Evolutionary conservation across 30 jellyfish, hydroid and myxozoan genomes (phyloP).

Genomic region (Nemopilema nomurai): DNA sequence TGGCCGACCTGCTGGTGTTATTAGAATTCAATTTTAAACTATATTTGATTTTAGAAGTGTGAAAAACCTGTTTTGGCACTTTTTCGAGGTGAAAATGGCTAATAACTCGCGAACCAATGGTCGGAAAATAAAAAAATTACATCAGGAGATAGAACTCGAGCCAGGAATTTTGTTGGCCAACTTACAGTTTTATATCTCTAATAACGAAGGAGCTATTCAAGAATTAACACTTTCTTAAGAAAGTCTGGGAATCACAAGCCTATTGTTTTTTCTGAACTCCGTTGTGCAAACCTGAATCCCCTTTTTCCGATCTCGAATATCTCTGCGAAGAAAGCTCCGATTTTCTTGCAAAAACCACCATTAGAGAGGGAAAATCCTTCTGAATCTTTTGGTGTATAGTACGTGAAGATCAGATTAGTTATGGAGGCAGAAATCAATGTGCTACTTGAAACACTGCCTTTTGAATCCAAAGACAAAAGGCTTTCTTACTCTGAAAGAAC

Average conservation of each 20-base stretch:
- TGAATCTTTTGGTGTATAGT: neutral
- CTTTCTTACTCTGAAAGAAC: neutral
- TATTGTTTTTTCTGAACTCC: conserved; percentile 19
- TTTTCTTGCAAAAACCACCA: neutral
- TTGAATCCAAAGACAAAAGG: too few species aligned
- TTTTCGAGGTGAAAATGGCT: neutral
- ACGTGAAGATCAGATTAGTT: neutral
- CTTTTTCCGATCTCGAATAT: neutral
- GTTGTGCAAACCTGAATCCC: conserved; percentile 18
- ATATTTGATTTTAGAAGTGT: neutral
- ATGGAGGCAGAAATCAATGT: neutral
- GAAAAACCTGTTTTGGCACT: neutral
- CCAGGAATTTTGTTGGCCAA: neutral
- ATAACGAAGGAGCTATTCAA: conserved; percentile 3
- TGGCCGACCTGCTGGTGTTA: neutral
- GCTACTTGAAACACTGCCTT: neutral
- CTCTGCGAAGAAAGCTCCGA: conserved; percentile 6
- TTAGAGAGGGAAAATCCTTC: conserved; percentile 12
- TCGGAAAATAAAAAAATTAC: neutral
- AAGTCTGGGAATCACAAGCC: conserved; percentile 2
- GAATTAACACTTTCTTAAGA: conserved; percentile 1
- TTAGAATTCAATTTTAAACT: neutral
- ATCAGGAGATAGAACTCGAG: neutral
- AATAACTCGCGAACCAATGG: neutral
- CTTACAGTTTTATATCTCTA: neutral